Evolutionary conservation across 2,797 vertebrate genomes (phyloP).

Genomic region (Pagetopsis macropterus): DNA sequence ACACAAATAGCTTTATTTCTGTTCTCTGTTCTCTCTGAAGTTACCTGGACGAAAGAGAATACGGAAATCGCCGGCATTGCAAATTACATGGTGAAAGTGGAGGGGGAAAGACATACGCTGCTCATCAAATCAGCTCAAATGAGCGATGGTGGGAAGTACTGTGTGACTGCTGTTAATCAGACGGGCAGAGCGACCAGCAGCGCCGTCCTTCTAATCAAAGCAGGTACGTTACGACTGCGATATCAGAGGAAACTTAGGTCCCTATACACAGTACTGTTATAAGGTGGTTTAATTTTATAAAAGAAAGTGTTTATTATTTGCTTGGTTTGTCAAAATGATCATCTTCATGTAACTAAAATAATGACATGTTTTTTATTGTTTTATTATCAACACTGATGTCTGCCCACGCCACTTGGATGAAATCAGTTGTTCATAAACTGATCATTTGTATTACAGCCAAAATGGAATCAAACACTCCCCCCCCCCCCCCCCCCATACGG

Average conservation of each 20-base stretch:
- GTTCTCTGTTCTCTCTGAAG: constrained; percentile 72
- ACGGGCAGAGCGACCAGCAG: constrained; percentile 88
- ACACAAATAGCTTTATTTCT: not conserved
- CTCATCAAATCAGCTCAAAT: constrained; percentile 87
- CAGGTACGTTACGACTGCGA: constrained; percentile 82
- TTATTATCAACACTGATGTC: not conserved
- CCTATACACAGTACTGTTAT: not conserved
- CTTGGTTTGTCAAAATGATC: not conserved
- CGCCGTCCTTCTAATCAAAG: constrained; percentile 88
- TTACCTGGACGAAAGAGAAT: constrained; percentile 91
- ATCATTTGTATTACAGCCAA: not conserved
- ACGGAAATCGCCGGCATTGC: constrained; percentile 73
- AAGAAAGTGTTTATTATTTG: not conserved
- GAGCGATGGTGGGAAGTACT: constrained; percentile 89
- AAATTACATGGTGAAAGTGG: constrained; percentile 87
- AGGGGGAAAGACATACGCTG: constrained; percentile 93
- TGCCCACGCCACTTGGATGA: not conserved
- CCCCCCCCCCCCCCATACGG: not conserved
- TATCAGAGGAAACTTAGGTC: not conserved
- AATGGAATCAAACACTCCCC: not conserved
- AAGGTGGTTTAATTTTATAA: not conserved
- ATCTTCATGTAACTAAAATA: not conserved
- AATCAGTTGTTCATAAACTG: not conserved
- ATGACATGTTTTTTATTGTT: not conserved
- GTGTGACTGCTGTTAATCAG: constrained; percentile 90